phyloP scores from a whole-genome alignment of 1,140 invertebrate genomes.

The Harlomillsia oculata region DNA sequence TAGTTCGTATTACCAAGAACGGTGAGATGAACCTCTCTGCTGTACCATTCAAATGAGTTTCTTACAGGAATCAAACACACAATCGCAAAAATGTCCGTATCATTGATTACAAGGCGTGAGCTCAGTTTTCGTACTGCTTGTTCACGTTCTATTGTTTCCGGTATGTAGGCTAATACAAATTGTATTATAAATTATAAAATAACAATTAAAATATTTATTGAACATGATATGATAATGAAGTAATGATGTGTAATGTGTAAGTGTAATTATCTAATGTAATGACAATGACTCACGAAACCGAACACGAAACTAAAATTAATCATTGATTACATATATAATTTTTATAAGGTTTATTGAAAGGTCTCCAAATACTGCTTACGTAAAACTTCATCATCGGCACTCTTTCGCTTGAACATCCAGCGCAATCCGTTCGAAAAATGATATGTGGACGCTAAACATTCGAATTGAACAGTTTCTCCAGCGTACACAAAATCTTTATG shows the following conservation, averaged over 20 bases:
- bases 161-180: too few species aligned
- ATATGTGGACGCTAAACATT: slow-evolving; percentile 4
- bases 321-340: too few species aligned
- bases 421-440: neutral
- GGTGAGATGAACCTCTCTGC: neutral
- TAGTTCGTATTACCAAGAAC: neutral
- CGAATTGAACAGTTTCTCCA: slow-evolving; percentile 8
- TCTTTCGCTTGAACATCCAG: neutral
- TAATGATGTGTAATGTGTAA: neutral
- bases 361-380: too few species aligned
- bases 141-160: neutral
- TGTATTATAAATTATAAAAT: neutral
- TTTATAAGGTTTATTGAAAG: too few species aligned
- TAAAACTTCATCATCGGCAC: neutral
- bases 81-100: neutral
- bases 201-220: neutral
- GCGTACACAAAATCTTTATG: neutral
- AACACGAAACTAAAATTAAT: neutral
- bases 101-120: neutral
- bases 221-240: neutral
- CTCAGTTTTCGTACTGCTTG: neutral
- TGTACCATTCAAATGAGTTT: neutral
- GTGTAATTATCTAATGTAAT: neutral
- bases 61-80: neutral
- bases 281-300: neutral